phyloP scores from a whole-genome alignment of 2,888 invertebrate genomes.

The Monopis laevigella region DNA sequence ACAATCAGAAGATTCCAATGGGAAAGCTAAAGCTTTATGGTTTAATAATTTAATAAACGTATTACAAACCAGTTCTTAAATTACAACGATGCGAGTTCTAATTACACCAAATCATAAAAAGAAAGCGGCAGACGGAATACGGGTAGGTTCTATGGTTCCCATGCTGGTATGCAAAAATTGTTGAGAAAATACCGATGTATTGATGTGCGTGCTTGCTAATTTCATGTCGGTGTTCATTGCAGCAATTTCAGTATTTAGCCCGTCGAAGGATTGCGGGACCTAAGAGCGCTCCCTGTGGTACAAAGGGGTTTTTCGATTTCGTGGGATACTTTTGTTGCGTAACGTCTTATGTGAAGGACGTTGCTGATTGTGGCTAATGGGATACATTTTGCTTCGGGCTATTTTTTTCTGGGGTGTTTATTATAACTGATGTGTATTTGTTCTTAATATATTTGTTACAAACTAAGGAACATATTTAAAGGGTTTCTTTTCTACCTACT shows the following conservation, averaged over 20 bases:
- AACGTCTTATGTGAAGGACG: conserved; percentile 7
- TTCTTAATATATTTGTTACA: too few relatives aligned
- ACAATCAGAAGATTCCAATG: not conserved
- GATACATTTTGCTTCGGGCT: too few relatives aligned
- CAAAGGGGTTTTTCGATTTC: not conserved
- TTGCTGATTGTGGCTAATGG: not conserved
- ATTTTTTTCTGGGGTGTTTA: too few relatives aligned
- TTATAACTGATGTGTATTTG: too few relatives aligned
- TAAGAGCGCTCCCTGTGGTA: not conserved
- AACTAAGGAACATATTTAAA: too few relatives aligned
- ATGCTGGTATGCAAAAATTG: conserved; percentile 63
- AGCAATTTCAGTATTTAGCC: conserved; percentile 54
- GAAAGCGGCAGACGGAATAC: conserved; percentile 1
- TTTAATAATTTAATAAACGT: conserved; percentile 11
- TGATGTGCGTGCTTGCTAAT: conserved; percentile 49
- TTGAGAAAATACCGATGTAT: conserved; percentile 49
- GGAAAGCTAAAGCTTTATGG: conserved; percentile 1
- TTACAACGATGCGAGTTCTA: conserved; percentile 4
- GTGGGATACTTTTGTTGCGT: conserved; percentile 5
- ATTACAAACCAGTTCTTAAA: conserved; percentile 7
- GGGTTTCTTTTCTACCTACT: too few relatives aligned
- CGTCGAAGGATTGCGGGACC: conserved; percentile 11
- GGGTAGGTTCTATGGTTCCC: conserved; percentile 47
- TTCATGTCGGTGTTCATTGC: conserved; percentile 25
- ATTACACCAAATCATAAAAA: conserved; percentile 7